These are phyloP conservation scores for Deilephila elpenor DNA, from an alignment of 2,888 invertebrate genomes.

Conservation along the genomic window DNA sequence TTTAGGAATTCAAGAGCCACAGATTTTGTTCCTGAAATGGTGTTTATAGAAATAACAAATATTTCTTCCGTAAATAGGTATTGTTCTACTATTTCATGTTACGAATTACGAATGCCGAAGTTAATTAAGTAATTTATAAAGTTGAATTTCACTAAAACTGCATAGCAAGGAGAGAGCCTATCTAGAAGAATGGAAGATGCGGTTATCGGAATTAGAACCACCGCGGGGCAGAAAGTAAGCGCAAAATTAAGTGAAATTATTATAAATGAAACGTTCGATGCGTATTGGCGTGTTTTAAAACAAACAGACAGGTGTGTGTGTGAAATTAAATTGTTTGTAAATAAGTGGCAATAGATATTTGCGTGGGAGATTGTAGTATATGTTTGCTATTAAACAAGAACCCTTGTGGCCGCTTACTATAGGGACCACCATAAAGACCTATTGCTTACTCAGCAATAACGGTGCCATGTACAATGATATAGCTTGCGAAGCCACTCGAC, in stretches of 20 bases:
- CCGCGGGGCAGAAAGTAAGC: slow-evolving; percentile 41
- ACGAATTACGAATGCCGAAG: neutral
- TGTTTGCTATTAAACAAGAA: neutral
- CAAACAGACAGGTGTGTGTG: slow-evolving; percentile 15
- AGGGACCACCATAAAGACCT: too few relatives aligned
- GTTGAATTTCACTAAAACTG: neutral
- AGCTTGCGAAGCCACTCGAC: too few relatives aligned
- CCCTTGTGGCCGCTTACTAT: neutral
- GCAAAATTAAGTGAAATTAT: slow-evolving; percentile 35
- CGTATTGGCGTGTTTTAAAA: slow-evolving; percentile 16
- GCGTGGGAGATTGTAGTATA: neutral
- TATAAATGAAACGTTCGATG: slow-evolving; percentile 24
- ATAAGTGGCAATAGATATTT: neutral
- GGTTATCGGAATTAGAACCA: slow-evolving; percentile 34
- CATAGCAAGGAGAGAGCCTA: slow-evolving; percentile 38
- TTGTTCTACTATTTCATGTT: too few relatives aligned
- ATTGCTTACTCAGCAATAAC: too few relatives aligned
- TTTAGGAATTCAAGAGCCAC: too few relatives aligned
- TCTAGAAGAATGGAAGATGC: slow-evolving; percentile 28
- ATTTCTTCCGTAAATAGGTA: too few relatives aligned
- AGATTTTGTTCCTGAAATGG: too few relatives aligned
- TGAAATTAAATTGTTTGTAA: slow-evolving; percentile 1
- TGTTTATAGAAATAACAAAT: too few relatives aligned
- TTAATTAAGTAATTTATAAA: neutral
- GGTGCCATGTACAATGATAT: too few relatives aligned